Evolutionary conservation across 1,140 invertebrate species (phyloP).

Genomic region (Hyles euphorbiae): DNA sequence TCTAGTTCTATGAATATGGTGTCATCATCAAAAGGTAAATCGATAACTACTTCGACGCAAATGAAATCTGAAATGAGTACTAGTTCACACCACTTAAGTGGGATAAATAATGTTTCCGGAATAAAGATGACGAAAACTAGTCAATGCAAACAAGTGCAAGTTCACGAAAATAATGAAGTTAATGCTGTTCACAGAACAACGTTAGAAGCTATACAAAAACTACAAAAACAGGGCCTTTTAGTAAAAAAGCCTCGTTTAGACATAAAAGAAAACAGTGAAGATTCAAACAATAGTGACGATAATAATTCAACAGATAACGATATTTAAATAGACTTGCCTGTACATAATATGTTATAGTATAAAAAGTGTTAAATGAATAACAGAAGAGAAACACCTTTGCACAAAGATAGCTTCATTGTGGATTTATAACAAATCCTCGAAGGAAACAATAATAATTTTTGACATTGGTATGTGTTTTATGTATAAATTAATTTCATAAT

Average conservation of each 20-base stretch:
- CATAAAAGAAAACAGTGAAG: conserved; percentile 33
- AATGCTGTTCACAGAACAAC: conserved; percentile 40
- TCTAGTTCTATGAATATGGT: conserved; percentile 44
- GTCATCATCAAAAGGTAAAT: conserved; percentile 48
- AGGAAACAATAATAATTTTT: too few species aligned
- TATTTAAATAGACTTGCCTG: conserved; percentile 5
- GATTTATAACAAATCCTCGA: too few species aligned
- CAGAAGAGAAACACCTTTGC: too few species aligned
- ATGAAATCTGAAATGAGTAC: conserved; percentile 42
- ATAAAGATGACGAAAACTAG: conserved; percentile 54
- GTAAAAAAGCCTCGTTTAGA: conserved; percentile 60
- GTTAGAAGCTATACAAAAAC: conserved; percentile 57
- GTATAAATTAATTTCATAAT: too few species aligned
- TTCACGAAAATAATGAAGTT: conserved; percentile 43
- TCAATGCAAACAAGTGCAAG: conserved; percentile 41
- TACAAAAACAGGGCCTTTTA: conserved; percentile 61
- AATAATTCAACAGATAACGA: conserved; percentile 26
- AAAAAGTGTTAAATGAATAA: too few species aligned
- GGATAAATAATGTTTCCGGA: conserved; percentile 42
- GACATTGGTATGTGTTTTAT: too few species aligned
- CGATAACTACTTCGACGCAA: conserved; percentile 39
- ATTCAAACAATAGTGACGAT: conserved; percentile 31
- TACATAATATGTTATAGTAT: background rate
- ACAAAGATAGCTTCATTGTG: too few species aligned
- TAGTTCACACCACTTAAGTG: conserved; percentile 45